Evolutionary conservation across 2,797 vertebrate genomes (phyloP), one percentile per base, ranked within the genome.

Genomic region (Hirundo rustica): DNA sequence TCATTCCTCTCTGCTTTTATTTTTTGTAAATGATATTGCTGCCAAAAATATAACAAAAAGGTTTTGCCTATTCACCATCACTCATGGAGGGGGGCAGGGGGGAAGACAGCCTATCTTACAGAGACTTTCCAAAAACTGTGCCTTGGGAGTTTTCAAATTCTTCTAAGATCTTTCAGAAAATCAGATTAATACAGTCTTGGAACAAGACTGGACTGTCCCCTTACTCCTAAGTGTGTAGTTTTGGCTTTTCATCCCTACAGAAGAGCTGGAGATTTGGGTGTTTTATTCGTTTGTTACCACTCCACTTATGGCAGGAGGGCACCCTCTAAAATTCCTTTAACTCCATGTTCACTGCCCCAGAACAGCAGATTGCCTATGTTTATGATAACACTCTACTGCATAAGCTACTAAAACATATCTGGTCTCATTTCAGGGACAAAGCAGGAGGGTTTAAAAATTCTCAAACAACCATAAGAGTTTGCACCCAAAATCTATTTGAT

Each of bases 1-100:
- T 36, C 9, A 6, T 10, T 3, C 17, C 10, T 0, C 3, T 16
- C 2, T 1, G 1, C 16, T 22, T 40, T 23, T 29, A 10, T 32
- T 42, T 7, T 83, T 55, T 48, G 19, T 55, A n/a, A 67, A 45
- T 34, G 1, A 48, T 75, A 4, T 13, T 44, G 11, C 19, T 55
- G 57, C 40, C 48, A 91, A 89, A 88, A 84, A 84, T n/a, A n/a
- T 13, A 29, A 58, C n/a, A 72, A n/a, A 77, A 64, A 58, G 10
- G 11, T 44, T 78, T 77, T 85, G 36, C 13, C 60, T 78, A 50
- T 70, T 62, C 27, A 47, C 5, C 27, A 8, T 50, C 29, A 58
- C 22, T 32, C 13, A 13, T 9, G 12, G 32, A 12, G 3, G 5
- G 20, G 5, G 23, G 17, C 22, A 27, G 9, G 10, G 3, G 3